phyloP scores from a whole-genome alignment of 1,140 invertebrate species.

The Lysiphlebus fabarum region DNA sequence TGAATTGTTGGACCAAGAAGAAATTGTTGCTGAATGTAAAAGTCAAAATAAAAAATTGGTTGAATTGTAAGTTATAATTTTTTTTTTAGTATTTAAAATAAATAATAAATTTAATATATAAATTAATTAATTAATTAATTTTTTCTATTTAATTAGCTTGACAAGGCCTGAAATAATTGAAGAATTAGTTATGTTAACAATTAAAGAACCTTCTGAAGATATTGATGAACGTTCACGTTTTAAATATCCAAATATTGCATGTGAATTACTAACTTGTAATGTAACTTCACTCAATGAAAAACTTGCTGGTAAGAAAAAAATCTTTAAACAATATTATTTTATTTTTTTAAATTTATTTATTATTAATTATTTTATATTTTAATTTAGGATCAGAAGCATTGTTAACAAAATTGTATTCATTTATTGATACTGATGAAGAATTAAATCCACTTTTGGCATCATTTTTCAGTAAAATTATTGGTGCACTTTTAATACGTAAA shows the following conservation, averaged over 20 bases:
- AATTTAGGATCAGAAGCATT: constrained; percentile 65
- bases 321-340: too few relatives aligned
- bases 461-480: constrained; percentile 93
- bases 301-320: constrained; percentile 59
- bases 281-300: constrained; percentile 81
- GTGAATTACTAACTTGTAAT: constrained; percentile 90
- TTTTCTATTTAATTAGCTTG: constrained; percentile 65
- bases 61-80: constrained; percentile 76
- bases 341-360: constrained; percentile 12
- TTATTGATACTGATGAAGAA: constrained; percentile 80
- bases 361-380: constrained; percentile 15
- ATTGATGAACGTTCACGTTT: constrained; percentile 76
- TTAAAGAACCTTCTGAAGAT: constrained; percentile 76
- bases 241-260: constrained; percentile 88
- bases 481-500: constrained; percentile 79
- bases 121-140: background rate
- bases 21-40: constrained; percentile 94
- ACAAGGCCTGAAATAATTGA: constrained; percentile 77
- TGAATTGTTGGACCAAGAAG: constrained; percentile 89
- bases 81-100: background rate
- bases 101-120: background rate
- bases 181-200: constrained; percentile 82
- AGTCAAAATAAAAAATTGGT: constrained; percentile 87
- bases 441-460: constrained; percentile 92
- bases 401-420: constrained; percentile 82